phyloP scores from a whole-genome alignment of 2,797 vertebrate genomes.

The Setipinna tenuifilis region DNA sequence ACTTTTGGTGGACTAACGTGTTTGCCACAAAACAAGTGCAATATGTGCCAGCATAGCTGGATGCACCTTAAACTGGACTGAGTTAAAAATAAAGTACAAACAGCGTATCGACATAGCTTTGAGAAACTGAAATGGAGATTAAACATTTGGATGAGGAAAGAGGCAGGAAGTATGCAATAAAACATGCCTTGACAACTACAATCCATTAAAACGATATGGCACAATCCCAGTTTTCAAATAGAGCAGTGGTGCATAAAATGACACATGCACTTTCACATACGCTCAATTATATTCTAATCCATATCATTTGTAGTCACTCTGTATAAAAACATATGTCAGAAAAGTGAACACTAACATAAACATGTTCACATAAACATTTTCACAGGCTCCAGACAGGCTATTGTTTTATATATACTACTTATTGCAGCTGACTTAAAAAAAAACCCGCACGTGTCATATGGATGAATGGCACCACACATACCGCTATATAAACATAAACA shows the following conservation, averaged over 20 bases:
- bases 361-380: not conserved
- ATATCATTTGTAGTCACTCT: too few relatives aligned
- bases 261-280: not conserved
- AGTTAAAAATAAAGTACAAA: not conserved
- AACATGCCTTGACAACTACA: slow-evolving; percentile 24
- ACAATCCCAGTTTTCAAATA: not conserved
- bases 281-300: not conserved
- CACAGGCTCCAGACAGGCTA: too few relatives aligned
- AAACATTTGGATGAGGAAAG: not conserved
- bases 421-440: too few relatives aligned
- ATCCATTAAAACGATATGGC: not conserved
- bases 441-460: too few relatives aligned
- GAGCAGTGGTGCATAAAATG: not conserved
- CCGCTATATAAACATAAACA: not conserved
- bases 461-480: not conserved
- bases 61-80: too few relatives aligned
- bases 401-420: too few relatives aligned
- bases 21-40: too few relatives aligned
- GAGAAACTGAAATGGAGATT: not conserved
- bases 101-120: not conserved
- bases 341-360: not conserved
- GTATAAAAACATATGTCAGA: not conserved
- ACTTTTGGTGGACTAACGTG: too few relatives aligned
- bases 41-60: too few relatives aligned
- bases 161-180: not conserved